These are phyloP conservation scores for Sitobion miscanthi DNA, from an alignment of 1,140 invertebrate genomes.

Conservation along the genomic window DNA sequence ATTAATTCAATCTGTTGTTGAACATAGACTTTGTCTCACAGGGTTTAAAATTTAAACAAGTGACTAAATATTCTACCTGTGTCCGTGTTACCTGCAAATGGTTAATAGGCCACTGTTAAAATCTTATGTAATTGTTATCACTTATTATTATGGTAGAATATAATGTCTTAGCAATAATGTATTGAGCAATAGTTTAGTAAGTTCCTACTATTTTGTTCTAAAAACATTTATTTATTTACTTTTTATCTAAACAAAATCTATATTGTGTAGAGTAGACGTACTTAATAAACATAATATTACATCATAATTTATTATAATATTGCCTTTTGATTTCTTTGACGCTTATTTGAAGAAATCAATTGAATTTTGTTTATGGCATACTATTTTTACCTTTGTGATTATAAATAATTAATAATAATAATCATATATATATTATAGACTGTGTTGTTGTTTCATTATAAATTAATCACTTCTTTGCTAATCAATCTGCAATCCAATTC, in stretches of 20 bases:
- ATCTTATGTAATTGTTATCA: neutral
- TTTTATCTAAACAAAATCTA: conserved; percentile 30
- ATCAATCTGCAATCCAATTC: neutral
- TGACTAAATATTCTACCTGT: neutral
- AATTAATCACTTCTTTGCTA: neutral
- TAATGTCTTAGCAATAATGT: conserved; percentile 49
- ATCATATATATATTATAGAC: neutral
- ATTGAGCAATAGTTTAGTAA: conserved; percentile 53
- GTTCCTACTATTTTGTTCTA: conserved; percentile 52
- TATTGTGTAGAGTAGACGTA: conserved; percentile 48
- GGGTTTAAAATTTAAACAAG: conserved; percentile 43
- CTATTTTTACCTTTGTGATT: conserved; percentile 29
- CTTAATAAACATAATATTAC: conserved; percentile 34
- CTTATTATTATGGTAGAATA: neutral
- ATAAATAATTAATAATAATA: conserved; percentile 23
- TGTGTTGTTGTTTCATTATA: neutral
- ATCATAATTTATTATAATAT: conserved; percentile 1
- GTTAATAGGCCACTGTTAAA: neutral
- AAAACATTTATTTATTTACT: conserved; percentile 45
- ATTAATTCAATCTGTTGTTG: conserved; percentile 5
- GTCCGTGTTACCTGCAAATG: neutral
- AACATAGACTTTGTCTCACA: conserved; percentile 25
- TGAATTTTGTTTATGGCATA: neutral
- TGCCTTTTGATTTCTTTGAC: neutral
- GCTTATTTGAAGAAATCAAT: neutral